Base-by-base conservation (phyloP, 2,888 invertebrate species). In the Glaucopsyche alexis region DNA sequence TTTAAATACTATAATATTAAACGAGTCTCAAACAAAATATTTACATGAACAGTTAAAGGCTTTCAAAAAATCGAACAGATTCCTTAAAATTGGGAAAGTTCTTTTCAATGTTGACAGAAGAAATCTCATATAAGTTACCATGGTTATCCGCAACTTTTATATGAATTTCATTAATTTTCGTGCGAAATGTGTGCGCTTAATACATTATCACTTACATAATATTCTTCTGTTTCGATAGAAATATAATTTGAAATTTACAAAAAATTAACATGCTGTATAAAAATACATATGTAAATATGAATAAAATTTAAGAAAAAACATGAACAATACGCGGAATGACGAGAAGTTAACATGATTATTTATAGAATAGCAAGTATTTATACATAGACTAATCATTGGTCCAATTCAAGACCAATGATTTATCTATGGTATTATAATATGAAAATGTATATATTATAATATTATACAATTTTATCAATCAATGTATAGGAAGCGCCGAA, bases 241-340 rank as follows among this genome's bases (percentile, higher is more conserved):
- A 78, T 78, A 77, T 74, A 76, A 72, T 76, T 75, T 77, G 69
- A 49, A 74, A 74, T 74, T 76, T 55, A 76, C 77, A 72, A 77
- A 75, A 79, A 76, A 77, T 75, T 76, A 78, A 77, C 77, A 79
- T 75, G 76, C 77, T 74, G 78, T 79, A 80, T 76, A 80, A 79
- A 80, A 80, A 79, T 79, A 79, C 76, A 76, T 77, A 78, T 74
- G 76, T 78, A 73, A 77, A 77, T 80, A 78, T 80, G 13, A 49
- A 69, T 69, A 69, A 78, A 78, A 78, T 79, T 78, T 79, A 78
- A 80, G 79, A 77, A 76, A 80, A 79, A 79, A 80, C 79, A 79
- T 81, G 80, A 84, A 78, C 81, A 82, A 81, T 81, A 83, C 80
- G 83, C 83, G 85, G 85, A 88, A 87, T 88, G 87, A 81, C 84